A percentile compares a stretch with the other conserved stretches of the same genome.
Conservation (phyloP, 2,888 invertebrate genomes). For the Azorinus chamasolen region DNA sequence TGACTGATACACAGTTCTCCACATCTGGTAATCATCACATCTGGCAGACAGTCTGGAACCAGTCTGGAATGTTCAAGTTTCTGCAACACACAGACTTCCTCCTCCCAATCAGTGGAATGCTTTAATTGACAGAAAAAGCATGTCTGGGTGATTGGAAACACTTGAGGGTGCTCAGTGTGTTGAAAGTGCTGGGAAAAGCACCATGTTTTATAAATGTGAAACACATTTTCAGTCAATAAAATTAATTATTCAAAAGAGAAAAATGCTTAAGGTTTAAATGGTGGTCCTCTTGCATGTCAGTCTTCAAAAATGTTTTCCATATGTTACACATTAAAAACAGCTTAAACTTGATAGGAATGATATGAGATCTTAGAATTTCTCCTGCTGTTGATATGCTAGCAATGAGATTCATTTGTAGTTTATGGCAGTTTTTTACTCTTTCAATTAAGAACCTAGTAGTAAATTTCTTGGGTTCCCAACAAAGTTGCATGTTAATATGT, state of each 20-base stretch:
- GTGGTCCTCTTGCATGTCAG: conserved; percentile 32
- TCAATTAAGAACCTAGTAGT: too few relatives aligned
- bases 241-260: conserved; percentile 51
- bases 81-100: conserved; percentile 62
- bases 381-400: too few relatives aligned
- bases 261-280: conserved; percentile 39
- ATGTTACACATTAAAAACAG: too few relatives aligned
- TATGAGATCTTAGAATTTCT: too few relatives aligned
- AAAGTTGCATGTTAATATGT: too few relatives aligned
- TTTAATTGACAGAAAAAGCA: conserved; percentile 68
- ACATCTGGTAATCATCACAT: conserved; percentile 72
- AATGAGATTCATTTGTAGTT: too few relatives aligned
- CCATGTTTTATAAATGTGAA: conserved; percentile 60
- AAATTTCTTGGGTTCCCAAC: too few relatives aligned
- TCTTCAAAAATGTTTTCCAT: conserved; percentile 2
- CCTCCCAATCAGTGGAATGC: conserved; percentile 61
- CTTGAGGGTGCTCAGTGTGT: conserved; percentile 60
- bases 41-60: conserved; percentile 75
- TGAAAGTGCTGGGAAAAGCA: conserved; percentile 63
- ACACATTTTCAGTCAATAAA: conserved; percentile 60
- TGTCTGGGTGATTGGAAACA: conserved; percentile 63
- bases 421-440: too few relatives aligned
- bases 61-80: conserved; percentile 71
- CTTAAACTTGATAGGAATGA: too few relatives aligned
- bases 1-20: conserved; percentile 65